Base-by-base conservation (phyloP, 2,797 vertebrate species). In the Sebastes steindachneri region DNA sequence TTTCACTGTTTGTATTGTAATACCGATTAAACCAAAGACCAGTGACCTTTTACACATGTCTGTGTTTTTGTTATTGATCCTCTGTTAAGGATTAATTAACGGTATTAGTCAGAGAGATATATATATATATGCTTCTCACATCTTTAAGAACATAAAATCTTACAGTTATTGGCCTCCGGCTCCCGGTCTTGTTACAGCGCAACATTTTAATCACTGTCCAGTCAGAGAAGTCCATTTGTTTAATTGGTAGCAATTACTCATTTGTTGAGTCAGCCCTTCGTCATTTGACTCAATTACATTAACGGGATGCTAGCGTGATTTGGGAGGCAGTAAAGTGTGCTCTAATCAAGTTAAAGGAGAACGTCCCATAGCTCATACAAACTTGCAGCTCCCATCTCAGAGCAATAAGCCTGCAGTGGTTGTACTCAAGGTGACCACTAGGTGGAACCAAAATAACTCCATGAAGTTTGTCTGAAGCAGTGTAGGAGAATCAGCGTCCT, bases 211-310 rank as follows among this genome's bases (percentile, higher is more conserved):
- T 91, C 78, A 82, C 67, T 21, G 77, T 75, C 77, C 57, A 17
- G 51, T 88, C 68, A 64, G 19, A 69, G 19, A 79, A 75, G 75
- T 90, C 88, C 90, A 95, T 95, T 94, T 93, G 70, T 89, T 84
- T 91, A 93, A 95, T 95, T 95, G 74, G 86, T 66, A 31, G 21
- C 85, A 68, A 71, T 83, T 82, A 26, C 63, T 89, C 80, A 81
- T 91, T 86, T 87, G 90, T 89, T 77, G 89, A 93, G 90, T 95
- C 92, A 91, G 91, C 89, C 78, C 54, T 58, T 81, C 48, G 28
- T 90, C 79, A 80, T 90, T 91, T 91, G 35, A 85, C 81, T 81
- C 86, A 94, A 93, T 94, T 91, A 93, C 91, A 90, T 93, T 92
- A 94, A 92, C 73, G 19, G 83, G 28, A 76, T 65, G 72, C 85